phyloP scores from a whole-genome alignment of 2,113 vertebrate genomes.

The Heterochromis multidens region DNA sequence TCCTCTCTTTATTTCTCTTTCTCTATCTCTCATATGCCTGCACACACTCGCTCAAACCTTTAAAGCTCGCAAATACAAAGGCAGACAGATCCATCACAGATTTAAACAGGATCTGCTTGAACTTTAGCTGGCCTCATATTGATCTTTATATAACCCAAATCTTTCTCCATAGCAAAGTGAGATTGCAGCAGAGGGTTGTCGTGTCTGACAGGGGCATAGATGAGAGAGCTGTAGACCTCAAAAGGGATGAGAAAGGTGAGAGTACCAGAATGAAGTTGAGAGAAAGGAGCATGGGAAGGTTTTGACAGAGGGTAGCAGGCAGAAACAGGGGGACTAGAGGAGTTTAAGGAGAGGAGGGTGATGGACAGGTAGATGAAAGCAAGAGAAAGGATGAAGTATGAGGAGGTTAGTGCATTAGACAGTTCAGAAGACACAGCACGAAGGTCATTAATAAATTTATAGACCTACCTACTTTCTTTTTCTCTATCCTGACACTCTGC shows the following conservation, averaged over 20 bases:
- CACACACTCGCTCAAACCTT: slow-evolving; percentile 6
- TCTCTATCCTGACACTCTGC: not conserved
- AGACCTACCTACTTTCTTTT: not conserved
- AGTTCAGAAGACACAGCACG: slow-evolving; percentile 4
- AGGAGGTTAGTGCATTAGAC: slow-evolving; percentile 27
- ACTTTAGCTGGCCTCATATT: slow-evolving; percentile 47
- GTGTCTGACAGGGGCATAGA: slow-evolving; percentile 43
- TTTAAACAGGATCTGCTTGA: slow-evolving; percentile 43
- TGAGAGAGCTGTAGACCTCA: slow-evolving; percentile 44
- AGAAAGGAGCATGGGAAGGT: slow-evolving; percentile 50
- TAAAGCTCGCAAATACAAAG: slow-evolving; percentile 34
- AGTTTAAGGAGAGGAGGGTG: slow-evolving; percentile 12
- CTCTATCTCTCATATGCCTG: not conserved
- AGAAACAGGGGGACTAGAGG: slow-evolving; percentile 1
- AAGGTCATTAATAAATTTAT: slow-evolving; percentile 30
- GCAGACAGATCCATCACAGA: slow-evolving; percentile 33
- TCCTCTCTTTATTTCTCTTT: not conserved
- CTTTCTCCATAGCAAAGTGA: slow-evolving; percentile 20
- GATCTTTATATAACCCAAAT: slow-evolving; percentile 46
- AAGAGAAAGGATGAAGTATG: slow-evolving; percentile 27
- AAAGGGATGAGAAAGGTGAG: slow-evolving; percentile 43
- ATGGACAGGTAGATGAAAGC: slow-evolving; percentile 32
- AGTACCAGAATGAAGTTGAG: slow-evolving; percentile 28
- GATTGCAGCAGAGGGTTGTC: slow-evolving; percentile 19
- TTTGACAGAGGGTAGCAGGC: slow-evolving; percentile 26